Percentiles rank a stretch among this genome's conserved stretches.
Evolutionary conservation across 2,888 invertebrate genomes (phyloP).

Genomic region (Volucella zonaria): DNA sequence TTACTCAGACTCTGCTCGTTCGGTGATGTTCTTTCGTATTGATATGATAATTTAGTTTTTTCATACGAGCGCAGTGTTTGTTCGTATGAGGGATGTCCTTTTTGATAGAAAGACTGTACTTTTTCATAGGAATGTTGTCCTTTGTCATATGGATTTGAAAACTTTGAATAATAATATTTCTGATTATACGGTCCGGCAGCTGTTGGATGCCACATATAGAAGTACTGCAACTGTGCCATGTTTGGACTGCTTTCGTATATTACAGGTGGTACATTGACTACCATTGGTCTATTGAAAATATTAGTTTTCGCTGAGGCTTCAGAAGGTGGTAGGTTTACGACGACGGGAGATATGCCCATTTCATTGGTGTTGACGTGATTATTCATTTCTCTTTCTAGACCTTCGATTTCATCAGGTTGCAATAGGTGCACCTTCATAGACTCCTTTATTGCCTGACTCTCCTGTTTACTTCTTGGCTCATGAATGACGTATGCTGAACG

Average conservation of each 20-base stretch:
- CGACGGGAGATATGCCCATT: slow-evolving; percentile 60
- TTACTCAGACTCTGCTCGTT: too few relatives aligned
- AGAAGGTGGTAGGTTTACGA: slow-evolving; percentile 71
- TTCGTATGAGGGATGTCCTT: not conserved
- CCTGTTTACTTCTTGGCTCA: slow-evolving; percentile 2
- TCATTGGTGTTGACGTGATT: slow-evolving; percentile 18
- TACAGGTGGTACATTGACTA: slow-evolving; percentile 72
- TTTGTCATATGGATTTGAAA: not conserved
- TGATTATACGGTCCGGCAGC: slow-evolving; percentile 4
- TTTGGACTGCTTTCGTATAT: slow-evolving; percentile 67
- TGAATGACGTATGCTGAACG: slow-evolving; percentile 45
- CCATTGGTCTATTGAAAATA: slow-evolving; percentile 48
- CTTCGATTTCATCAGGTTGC: slow-evolving; percentile 45
- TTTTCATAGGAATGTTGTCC: not conserved
- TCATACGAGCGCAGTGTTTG: not conserved
- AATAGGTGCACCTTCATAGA: slow-evolving; percentile 58
- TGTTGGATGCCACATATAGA: not conserved
- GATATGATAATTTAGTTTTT: not conserved
- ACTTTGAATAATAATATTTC: not conserved
- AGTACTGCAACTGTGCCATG: not conserved
- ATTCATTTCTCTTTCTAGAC: slow-evolving; percentile 46
- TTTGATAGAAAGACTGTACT: not conserved
- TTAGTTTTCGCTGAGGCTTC: slow-evolving; percentile 23
- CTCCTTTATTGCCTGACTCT: slow-evolving; percentile 1
- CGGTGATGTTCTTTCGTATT: not conserved